phyloP scores from a whole-genome alignment of 2,113 vertebrate species.

The Callospermophilus lateralis region DNA sequence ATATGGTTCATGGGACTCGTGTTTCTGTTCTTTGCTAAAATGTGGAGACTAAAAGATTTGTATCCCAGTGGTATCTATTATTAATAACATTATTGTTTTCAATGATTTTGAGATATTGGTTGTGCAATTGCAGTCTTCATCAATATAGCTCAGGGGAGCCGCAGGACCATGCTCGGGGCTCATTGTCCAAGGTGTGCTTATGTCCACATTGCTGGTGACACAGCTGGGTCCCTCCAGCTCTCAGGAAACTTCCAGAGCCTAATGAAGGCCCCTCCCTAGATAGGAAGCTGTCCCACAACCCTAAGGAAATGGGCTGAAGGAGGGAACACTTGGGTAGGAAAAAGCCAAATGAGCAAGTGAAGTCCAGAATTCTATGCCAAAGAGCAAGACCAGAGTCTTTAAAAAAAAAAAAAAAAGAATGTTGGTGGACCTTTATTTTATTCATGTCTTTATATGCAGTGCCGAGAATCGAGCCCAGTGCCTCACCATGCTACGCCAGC shows the following conservation, averaged over 20 bases:
- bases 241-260: not conserved
- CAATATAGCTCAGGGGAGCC: not conserved
- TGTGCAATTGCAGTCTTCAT: not conserved
- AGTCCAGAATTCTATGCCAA: not conserved
- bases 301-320: not conserved
- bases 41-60: constrained; percentile 13
- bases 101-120: constrained; percentile 17
- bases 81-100: not conserved
- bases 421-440: too few species aligned
- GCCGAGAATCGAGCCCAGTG: too few species aligned
- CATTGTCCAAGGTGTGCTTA: too few species aligned
- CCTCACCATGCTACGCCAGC: too few species aligned
- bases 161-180: not conserved
- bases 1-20: not conserved
- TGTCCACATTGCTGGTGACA: not conserved
- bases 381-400: not conserved
- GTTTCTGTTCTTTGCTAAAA: constrained; percentile 24
- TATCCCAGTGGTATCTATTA: not conserved
- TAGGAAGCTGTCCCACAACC: too few species aligned
- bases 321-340: not conserved
- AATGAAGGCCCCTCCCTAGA: not conserved
- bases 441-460: too few species aligned
- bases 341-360: not conserved
- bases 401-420: too few species aligned
- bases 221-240: not conserved